These are phyloP conservation scores for Microtus oregoni DNA, from an alignment of 2,113 vertebrate genomes.

Conservation along the genomic window DNA sequence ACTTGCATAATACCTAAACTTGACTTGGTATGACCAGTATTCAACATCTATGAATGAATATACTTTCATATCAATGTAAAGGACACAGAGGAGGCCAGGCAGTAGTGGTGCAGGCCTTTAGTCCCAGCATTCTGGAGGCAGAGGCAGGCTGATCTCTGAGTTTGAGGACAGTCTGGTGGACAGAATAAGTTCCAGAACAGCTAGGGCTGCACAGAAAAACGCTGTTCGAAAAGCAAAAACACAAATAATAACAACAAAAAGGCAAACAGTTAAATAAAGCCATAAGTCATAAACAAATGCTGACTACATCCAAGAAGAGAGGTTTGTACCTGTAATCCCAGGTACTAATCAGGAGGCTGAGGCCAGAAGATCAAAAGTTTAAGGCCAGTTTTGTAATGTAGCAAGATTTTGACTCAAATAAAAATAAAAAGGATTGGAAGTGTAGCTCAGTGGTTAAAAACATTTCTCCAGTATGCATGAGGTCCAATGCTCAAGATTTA, in stretches of 20 bases:
- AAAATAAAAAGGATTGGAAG: neutral
- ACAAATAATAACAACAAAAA: neutral
- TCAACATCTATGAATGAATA: neutral
- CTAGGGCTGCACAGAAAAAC: neutral
- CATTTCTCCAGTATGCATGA: neutral
- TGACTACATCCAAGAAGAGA: neutral
- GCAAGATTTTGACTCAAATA: neutral
- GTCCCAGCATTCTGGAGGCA: neutral
- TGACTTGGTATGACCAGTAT: neutral
- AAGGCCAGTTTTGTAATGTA: neutral
- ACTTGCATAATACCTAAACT: neutral
- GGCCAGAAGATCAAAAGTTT: neutral
- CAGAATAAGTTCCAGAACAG: neutral
- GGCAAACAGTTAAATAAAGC: neutral
- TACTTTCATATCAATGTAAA: conserved; percentile 8
- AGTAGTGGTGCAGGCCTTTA: neutral
- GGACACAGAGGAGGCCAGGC: neutral
- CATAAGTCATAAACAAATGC: neutral
- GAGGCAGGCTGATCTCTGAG: neutral
- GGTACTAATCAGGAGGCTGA: neutral
- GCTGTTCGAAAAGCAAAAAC: neutral
- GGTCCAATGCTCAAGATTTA: neutral
- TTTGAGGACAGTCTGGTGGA: neutral
- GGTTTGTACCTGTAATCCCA: neutral
- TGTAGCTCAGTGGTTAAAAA: neutral